A percentile compares a stretch with the other conserved stretches of the same genome.
phyloP scores from a whole-genome alignment of 2,888 invertebrate genomes.

The Nipponacmea schrenckii region DNA sequence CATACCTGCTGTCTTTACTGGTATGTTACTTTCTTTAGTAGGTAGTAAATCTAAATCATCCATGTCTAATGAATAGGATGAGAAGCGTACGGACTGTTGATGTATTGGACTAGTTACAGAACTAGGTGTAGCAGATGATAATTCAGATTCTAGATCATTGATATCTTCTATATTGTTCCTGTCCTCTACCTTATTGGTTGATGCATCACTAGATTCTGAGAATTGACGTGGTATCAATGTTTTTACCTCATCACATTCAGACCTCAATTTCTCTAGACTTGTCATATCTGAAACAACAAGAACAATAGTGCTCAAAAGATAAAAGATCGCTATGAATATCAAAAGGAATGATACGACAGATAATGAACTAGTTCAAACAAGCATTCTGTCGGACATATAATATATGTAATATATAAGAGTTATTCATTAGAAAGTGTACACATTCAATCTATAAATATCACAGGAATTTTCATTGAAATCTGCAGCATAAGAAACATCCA shows the following conservation, averaged over 20 bases:
- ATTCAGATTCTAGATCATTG: conserved; percentile 27
- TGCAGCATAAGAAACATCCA: no score
- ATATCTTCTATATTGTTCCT: conserved; percentile 15
- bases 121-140: conserved; percentile 7
- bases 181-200: conserved; percentile 25
- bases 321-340: no score
- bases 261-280: conserved; percentile 54
- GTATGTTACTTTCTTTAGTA: conserved; percentile 43
- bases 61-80: conserved; percentile 27
- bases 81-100: conserved; percentile 17
- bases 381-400: no score
- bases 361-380: neutral
- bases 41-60: conserved; percentile 55
- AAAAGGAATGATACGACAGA: neutral
- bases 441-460: no score
- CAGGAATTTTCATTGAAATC: no score
- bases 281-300: conserved; percentile 40
- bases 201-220: conserved; percentile 44
- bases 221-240: conserved; percentile 52
- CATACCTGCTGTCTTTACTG: neutral
- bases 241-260: conserved; percentile 62
- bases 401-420: no score
- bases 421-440: no score
- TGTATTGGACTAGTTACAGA: conserved; percentile 4
- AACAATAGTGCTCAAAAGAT: no score